Evolutionary conservation across 2,113 vertebrate species (phyloP).

Genomic region (Istiophorus platypterus): DNA sequence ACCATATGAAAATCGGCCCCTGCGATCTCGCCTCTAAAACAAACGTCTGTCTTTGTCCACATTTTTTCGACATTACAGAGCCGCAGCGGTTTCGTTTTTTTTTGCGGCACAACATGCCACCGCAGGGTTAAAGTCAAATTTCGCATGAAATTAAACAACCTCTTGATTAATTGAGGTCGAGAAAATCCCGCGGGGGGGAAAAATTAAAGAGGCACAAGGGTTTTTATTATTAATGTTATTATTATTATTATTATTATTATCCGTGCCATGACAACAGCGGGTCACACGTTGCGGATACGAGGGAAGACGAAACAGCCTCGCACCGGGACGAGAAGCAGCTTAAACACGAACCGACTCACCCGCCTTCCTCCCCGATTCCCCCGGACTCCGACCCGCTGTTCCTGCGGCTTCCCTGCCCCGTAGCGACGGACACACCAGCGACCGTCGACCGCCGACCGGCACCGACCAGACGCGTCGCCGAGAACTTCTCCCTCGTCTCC

Average conservation of each 20-base stretch:
- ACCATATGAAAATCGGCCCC: background rate
- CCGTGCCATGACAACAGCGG: background rate
- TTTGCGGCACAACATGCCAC: no score
- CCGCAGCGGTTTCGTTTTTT: constrained; percentile 25
- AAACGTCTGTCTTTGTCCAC: background rate
- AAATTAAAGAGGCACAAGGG: accelerated
- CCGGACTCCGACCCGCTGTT: background rate
- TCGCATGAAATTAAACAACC: background rate
- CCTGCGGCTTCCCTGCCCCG: background rate
- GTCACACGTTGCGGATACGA: background rate
- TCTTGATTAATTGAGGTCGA: background rate
- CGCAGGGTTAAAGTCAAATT: background rate
- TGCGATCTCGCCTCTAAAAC: background rate
- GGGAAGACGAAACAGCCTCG: background rate
- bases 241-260: no score
- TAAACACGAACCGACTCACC: constrained; percentile 37
- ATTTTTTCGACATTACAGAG: background rate
- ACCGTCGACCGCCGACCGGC: background rate
- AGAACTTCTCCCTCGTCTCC: constrained; percentile 22
- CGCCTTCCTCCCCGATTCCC: background rate
- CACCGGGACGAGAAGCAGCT: no score
- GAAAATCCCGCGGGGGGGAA: background rate
- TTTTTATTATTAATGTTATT: no score
- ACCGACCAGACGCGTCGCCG: constrained; percentile 13
- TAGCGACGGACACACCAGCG: background rate